Base-by-base conservation (phyloP, 1,140 invertebrate species). In the Sitodiplosis mosellana region DNA sequence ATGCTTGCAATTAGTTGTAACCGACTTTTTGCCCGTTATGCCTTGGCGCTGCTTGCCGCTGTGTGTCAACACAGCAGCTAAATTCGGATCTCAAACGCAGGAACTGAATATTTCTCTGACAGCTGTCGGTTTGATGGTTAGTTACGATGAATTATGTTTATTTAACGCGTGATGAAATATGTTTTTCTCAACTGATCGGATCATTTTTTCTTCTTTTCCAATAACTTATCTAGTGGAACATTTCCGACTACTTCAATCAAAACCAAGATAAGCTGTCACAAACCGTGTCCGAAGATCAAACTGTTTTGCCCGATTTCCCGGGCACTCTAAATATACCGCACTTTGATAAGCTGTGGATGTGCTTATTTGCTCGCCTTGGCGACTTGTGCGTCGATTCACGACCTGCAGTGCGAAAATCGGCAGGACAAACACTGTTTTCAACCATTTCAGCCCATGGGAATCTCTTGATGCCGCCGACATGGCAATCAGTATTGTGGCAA, bases 21-120 rank as follows among this genome's bases (percentile, higher is more conserved):
- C 92, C 2, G 94, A 99, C 66, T 93, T 91, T 65, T 69, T 92
- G 51, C 84, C 83, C 53, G 74, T 86, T 52, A 82, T 96, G 79
- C 77, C 89, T 53, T 81, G 83, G 75, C 65, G 81, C 57, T 82
- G 91, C 65, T 73, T 98, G 52, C 83, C 91, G 34, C 68, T 89
- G 2, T 90, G 90, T 59, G 83, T 98, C 10, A 87, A 93, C 56
- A 92, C 93, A 4, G 89, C 91, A 18, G 87, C 91, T 0, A 90
- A 89, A 59, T 99, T 98, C 71, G 93, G 92, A 0, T 81, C 83
- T 10, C 95, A 99, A 69, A 91, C 86, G 21, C 86, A 93, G 64
- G 93, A 99, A 67, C 69, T 98, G 15, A 99, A 99, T 68, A 94
- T 99, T 55, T 95, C 92, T 21, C 71, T 99, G n/a, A 96, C 93